A percentile compares a stretch with the other conserved stretches of the same genome.
These are phyloP conservation scores for Drosophila subpulchrella DNA, from an alignment of 1,140 invertebrate species.

Conservation along the genomic window DNA sequence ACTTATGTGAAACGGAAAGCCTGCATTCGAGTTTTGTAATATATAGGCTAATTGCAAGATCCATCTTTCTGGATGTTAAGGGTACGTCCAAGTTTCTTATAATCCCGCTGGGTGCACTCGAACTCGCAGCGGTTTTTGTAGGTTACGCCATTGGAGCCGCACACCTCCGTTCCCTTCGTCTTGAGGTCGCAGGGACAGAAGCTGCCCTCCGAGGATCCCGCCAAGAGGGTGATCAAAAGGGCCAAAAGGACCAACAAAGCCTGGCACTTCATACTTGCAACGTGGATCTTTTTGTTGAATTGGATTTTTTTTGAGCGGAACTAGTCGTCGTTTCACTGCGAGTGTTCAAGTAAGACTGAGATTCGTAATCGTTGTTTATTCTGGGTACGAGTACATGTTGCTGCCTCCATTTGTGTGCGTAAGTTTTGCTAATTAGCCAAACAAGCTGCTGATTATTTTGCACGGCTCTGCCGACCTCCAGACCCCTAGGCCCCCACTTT, in stretches of 20 bases:
- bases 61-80: constrained; percentile 42
- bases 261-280: constrained; percentile 56
- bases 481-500: not conserved
- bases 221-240: constrained; percentile 34
- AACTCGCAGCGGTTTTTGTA: constrained; percentile 79
- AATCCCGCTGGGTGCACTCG: constrained; percentile 73
- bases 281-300: constrained; percentile 7
- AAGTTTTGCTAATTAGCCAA: constrained; percentile 72
- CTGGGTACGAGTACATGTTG: not conserved
- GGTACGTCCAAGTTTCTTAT: constrained; percentile 53
- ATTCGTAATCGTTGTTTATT: constrained; percentile 9
- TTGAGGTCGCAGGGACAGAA: constrained; percentile 74
- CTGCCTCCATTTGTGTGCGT: constrained; percentile 33
- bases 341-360: constrained; percentile 60
- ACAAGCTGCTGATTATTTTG: constrained; percentile 58
- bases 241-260: constrained; percentile 48
- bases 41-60: not conserved
- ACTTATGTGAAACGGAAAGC: not conserved
- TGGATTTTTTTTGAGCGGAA: not conserved
- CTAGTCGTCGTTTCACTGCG: constrained; percentile 20
- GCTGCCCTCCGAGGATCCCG: constrained; percentile 42
- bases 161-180: constrained; percentile 57
- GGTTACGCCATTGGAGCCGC: constrained; percentile 73
- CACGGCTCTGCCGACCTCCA: not conserved
- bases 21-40: not conserved